Evolutionary conservation across 2,797 vertebrate species (phyloP).

Genomic region (Tapirus indicus): DNA sequence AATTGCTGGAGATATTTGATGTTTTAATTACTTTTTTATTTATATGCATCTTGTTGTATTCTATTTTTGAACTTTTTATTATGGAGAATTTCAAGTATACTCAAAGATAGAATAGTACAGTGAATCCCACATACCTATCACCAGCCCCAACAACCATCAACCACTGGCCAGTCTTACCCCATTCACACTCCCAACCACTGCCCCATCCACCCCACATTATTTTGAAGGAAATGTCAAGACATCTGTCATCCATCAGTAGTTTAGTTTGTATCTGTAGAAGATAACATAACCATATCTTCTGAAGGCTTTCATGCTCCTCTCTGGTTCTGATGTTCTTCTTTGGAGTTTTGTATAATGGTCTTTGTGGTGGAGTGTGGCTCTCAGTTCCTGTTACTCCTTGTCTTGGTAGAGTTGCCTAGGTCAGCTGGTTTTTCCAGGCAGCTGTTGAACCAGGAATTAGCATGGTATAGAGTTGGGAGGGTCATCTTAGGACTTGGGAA

Average conservation of each 20-base stretch:
- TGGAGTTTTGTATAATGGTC: not conserved
- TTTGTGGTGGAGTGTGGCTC: not conserved
- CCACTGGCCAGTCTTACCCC: not conserved
- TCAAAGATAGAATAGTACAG: not conserved
- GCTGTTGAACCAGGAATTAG: not conserved
- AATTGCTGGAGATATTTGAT: not conserved
- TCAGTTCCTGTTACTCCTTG: not conserved
- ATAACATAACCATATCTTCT: not conserved
- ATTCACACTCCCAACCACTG: not conserved
- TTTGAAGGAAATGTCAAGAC: not conserved
- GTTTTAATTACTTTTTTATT: slow-evolving; percentile 45
- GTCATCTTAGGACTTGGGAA: not conserved
- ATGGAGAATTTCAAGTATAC: not conserved
- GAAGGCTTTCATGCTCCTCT: not conserved
- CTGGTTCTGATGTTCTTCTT: not conserved
- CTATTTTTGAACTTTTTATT: not conserved
- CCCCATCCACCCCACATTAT: not conserved
- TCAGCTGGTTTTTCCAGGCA: not conserved
- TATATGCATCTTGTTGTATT: not conserved
- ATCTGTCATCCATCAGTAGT: not conserved
- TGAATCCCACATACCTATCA: not conserved
- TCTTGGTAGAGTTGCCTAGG: not conserved
- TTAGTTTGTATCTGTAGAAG: not conserved
- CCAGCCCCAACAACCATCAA: not conserved
- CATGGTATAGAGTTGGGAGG: not conserved